Conservation (phyloP, 1,140 invertebrate species). For the Drosophila obscura region DNA sequence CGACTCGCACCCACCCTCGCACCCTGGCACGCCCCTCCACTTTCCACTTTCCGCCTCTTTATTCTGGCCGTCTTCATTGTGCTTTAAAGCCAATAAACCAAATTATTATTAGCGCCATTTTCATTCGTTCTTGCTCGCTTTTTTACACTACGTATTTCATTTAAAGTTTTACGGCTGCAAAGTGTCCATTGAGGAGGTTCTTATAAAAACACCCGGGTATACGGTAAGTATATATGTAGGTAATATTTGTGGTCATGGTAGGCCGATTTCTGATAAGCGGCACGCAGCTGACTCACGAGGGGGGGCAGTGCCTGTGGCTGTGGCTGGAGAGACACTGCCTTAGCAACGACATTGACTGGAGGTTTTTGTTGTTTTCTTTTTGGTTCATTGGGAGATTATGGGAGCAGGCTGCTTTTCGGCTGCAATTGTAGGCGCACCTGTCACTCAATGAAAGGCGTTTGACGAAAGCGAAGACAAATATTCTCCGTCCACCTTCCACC, state of each 20-base stretch:
- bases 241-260: slow-evolving; percentile 28
- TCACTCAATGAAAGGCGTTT: slow-evolving; percentile 38
- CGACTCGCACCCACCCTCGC: slow-evolving; percentile 11
- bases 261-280: slow-evolving; percentile 20
- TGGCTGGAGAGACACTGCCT: slow-evolving; percentile 7
- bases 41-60: slow-evolving; percentile 58
- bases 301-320: background rate
- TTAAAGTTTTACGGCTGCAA: slow-evolving; percentile 75
- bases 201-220: background rate
- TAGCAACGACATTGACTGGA: slow-evolving; percentile 12
- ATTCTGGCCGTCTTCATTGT: slow-evolving; percentile 69
- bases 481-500: background rate
- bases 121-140: slow-evolving; percentile 45
- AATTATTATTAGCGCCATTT: slow-evolving; percentile 84
- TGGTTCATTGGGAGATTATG: slow-evolving; percentile 16
- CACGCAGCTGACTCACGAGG: background rate
- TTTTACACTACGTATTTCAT: slow-evolving; percentile 68
- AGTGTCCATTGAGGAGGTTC: slow-evolving; percentile 56
- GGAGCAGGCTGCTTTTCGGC: slow-evolving; percentile 6
- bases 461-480: slow-evolving; percentile 48
- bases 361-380: background rate
- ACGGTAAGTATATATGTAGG: background rate
- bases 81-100: slow-evolving; percentile 83
- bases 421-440: slow-evolving; percentile 52
- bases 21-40: slow-evolving; percentile 50